Evolutionary conservation across 2,797 vertebrate species (phyloP), one percentile per base, ranked within the genome.

Genomic region (Cryptoblepharus egeriae): DNA sequence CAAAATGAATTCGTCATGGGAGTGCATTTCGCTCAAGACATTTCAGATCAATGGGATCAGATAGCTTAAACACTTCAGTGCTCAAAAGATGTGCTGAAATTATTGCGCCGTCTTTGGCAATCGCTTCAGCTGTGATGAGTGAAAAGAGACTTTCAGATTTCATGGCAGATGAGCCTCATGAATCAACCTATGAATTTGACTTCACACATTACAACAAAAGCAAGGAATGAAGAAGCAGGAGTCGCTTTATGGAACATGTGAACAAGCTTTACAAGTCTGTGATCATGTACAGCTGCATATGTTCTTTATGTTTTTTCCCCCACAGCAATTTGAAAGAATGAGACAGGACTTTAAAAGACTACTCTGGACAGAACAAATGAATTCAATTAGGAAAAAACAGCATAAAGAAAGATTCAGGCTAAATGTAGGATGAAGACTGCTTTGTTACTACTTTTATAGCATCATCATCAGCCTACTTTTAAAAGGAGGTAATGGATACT

Each of bases 291-390:
- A 70, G 42, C 49, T 63, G 75, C 4, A 35, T 35, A 74, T 6
- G 32, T 58, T 69, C 52, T 49, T 42, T 57, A 3, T 58, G 22
- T 35, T 10, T 32, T 58, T 15, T 32, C 28, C 30, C n/a, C 57
- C 35, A 45, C 75, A 35, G 61, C 52, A 22, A 24, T 35, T 77
- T 52, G 22, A 77, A 22, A 24, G 26, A 57, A 67, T 35, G 49
- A 52, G 11, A 52, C 49, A 57, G 37, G 68, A 78, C 15, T 68
- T 57, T 15, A n/a, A 39, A 57, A 57, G 45, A 57, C 15, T 58
- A 68, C 65, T 49, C 39, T 78, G 49, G 57, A 69, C 26, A 68
- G 32, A 79, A 78, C 64, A 68, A 78, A 69, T 69, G 8, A 58
- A 68, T 58, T 39, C 69, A 35, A 60, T 35, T 63, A 22, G 3